Evolutionary conservation across 30 jellyfish, hydroid and myxozoan species (phyloP), one percentile per base, ranked within the genome.

Genomic region (Phacellophora camtschatica): DNA sequence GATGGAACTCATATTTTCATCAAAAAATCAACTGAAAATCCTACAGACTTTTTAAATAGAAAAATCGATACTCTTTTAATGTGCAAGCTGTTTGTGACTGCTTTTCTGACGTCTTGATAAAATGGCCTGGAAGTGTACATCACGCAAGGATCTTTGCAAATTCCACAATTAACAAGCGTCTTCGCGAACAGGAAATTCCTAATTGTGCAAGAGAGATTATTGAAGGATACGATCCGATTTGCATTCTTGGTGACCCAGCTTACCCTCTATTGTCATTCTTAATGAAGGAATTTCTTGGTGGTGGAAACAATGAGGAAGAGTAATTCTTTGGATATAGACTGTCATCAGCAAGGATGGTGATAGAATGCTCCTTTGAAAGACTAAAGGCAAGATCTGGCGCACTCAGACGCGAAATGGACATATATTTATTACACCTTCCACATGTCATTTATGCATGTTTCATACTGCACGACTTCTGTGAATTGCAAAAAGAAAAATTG

Each of bases 161-260:
- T 15, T 80, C 91, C 10, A n/a, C 31, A 35, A 46, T 80, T 12
- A 80, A 80, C 69, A 45, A 65, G 13, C 7, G 5, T 16, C 66
- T 80, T 2, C 32, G 83, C 13, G 9, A 39, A 29, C 84, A 31
- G 23, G 69, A 3, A 9, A 80, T 80, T 5, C 91, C 91, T 30
- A n/a, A 13, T 18, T 80, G 91, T 66, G 32, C 53, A 25, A 80
- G 68, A 65, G 39, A 15, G 11, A 76, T 37, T 33, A 56, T 76
- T 56, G 71, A 77, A 58, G 89, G 33, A 35, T 71, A 77, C 39
- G 89, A 77, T 10, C 62, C 81, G 43, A 45, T 59, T 29, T 77
- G 89, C 33, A 11, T 59, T 9, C 89, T 76, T 8, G 87, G 87
- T 34, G 96, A 78, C 81, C 89, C 88, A 36, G 96, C 96, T 19